A percentile compares a stretch with the other conserved stretches of the same genome.
Evolutionary conservation across 2,113 vertebrate species (phyloP).

Genomic region (Microcebus jonahi): DNA sequence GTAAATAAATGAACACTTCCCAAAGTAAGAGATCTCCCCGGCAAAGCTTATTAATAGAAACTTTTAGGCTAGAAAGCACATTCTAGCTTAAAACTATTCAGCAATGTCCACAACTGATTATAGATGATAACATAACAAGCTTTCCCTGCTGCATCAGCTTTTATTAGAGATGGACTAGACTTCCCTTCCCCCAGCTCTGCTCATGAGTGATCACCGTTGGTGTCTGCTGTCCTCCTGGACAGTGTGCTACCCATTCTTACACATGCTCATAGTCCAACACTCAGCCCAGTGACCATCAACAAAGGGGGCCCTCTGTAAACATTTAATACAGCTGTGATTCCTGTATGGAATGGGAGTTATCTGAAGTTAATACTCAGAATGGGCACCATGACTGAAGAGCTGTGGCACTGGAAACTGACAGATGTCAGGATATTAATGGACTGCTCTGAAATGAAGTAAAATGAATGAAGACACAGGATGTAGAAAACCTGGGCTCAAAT

Average conservation of each 20-base stretch:
- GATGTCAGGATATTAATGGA: neutral
- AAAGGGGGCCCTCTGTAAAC: neutral
- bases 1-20: neutral
- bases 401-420: neutral
- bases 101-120: neutral
- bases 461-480: neutral
- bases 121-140: neutral
- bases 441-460: neutral
- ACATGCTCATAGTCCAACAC: neutral
- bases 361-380: slow-evolving; percentile 19
- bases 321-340: too few relatives aligned
- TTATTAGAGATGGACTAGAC: neutral
- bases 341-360: neutral
- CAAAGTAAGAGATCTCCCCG: neutral
- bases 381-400: neutral
- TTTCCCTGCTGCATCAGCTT: neutral
- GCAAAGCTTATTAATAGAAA: neutral
- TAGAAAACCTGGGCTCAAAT: neutral
- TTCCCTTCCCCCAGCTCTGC: neutral
- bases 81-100: slow-evolving; percentile 1
- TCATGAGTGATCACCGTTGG: neutral
- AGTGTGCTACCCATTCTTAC: neutral
- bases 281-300: neutral
- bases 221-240: neutral
- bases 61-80: neutral